A percentile compares a stretch with the other conserved stretches of the same genome.
Evolutionary conservation across 2,888 invertebrate genomes (phyloP).

Genomic region (Hypsopygia costalis): DNA sequence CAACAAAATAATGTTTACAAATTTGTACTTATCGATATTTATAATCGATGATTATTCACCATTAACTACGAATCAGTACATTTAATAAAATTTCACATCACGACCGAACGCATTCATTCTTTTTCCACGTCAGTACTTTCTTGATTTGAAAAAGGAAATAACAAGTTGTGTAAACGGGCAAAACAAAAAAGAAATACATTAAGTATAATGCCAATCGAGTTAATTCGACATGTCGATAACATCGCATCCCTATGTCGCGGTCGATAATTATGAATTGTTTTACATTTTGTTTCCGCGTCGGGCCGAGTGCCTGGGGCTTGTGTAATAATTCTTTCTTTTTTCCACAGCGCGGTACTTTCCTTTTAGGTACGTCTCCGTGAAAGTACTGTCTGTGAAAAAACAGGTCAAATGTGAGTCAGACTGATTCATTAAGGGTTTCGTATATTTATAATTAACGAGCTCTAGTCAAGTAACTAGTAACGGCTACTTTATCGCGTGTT

Average conservation of each 20-base stretch:
- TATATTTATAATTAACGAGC: too few species aligned
- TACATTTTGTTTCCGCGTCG: constrained; percentile 63
- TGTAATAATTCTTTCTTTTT: constrained; percentile 52
- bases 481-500: too few species aligned
- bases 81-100: too few species aligned
- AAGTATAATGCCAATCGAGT: constrained; percentile 13
- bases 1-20: too few species aligned
- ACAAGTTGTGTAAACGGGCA: too few species aligned
- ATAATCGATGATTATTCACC: too few species aligned
- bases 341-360: constrained; percentile 52
- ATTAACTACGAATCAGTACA: too few species aligned
- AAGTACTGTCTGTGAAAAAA: constrained; percentile 47
- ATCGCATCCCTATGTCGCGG: constrained; percentile 45
- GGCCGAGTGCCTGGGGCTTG: constrained; percentile 45
- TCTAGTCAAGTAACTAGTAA: too few species aligned
- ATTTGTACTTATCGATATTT: too few species aligned
- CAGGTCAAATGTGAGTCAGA: constrained; percentile 20
- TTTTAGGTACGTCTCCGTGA: constrained; percentile 67
- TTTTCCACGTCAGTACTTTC: too few species aligned
- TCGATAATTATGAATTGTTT: constrained; percentile 68
- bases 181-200: not conserved
- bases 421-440: not conserved
- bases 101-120: too few species aligned
- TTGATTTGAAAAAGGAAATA: too few species aligned
- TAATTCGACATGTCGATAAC: not conserved